Percentiles rank a stretch among this genome's conserved stretches.
These are phyloP conservation scores for Maniola jurtina DNA, from an alignment of 1,140 invertebrate species.

Conservation along the genomic window DNA sequence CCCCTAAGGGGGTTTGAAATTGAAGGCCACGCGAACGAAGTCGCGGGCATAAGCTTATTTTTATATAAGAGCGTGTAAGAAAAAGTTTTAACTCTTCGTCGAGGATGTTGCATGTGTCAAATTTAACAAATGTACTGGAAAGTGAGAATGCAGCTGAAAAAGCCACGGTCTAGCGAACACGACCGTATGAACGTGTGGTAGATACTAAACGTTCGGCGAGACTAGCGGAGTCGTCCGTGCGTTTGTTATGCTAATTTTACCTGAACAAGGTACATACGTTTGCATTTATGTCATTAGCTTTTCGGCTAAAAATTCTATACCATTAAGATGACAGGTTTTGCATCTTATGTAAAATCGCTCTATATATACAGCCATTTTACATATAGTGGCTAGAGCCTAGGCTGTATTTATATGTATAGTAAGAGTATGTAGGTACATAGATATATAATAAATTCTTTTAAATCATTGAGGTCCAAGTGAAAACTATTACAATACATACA, in stretches of 20 bases:
- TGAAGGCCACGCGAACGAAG: no score
- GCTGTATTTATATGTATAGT: no score
- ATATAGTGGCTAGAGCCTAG: no score
- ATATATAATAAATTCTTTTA: no score
- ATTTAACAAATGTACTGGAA: conserved; percentile 44
- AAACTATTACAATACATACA: no score
- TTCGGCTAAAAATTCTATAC: background rate
- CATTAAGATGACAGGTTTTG: background rate
- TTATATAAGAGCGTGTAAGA: no score
- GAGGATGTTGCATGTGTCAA: conserved; percentile 31
- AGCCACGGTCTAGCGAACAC: conserved; percentile 67
- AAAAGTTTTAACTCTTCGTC: background rate
- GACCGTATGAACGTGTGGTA: conserved; percentile 56
- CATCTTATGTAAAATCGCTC: no score
- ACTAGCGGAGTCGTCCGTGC: conserved; percentile 42
- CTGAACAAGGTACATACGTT: conserved; percentile 15
- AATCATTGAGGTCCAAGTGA: no score
- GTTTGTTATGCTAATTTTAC: conserved; percentile 71
- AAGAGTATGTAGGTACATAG: no score
- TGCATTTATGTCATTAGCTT: conserved; percentile 4
- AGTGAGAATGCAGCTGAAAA: conserved; percentile 53
- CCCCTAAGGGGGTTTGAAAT: no score
- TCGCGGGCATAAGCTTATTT: no score
- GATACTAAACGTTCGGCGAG: conserved; percentile 46
- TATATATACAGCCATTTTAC: no score